Conservation (phyloP, 2,797 vertebrate species). For the Thripadectes ignobilis region DNA sequence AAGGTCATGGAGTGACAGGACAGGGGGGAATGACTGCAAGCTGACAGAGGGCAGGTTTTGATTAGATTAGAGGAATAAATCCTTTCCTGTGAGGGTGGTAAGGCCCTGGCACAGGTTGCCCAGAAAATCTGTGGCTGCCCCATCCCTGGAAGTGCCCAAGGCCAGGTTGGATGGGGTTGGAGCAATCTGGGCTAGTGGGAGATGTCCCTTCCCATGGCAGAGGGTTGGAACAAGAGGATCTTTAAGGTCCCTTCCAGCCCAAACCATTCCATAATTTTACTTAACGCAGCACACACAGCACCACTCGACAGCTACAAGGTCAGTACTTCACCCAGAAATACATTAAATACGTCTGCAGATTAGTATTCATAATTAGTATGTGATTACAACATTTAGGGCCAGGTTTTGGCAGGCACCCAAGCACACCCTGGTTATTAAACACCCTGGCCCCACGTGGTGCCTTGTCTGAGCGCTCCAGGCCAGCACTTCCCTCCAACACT, state of each 20-base stretch:
- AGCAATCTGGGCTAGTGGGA: neutral
- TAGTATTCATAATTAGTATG: neutral
- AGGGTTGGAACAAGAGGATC: neutral
- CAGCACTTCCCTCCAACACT: neutral
- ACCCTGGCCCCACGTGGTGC: rapidly evolving
- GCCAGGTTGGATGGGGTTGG: neutral
- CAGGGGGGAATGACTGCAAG: neutral
- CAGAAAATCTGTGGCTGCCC: neutral
- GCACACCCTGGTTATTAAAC: neutral
- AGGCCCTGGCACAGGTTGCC: neutral
- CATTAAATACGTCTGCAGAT: neutral
- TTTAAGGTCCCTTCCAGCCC: neutral
- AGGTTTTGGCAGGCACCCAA: slow-evolving; percentile 1
- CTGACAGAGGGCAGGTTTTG: neutral
- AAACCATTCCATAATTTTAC: neutral
- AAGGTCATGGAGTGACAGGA: neutral
- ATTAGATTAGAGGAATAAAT: neutral
- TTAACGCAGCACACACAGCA: neutral
- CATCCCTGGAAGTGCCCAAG: neutral
- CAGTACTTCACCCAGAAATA: neutral
- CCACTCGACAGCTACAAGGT: neutral
- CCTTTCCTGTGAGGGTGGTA: neutral
- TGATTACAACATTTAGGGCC: neutral
- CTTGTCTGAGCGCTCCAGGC: neutral
- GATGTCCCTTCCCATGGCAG: neutral